Percentiles rank a stretch among this genome's conserved stretches.
These are phyloP conservation scores for Hyalella azteca DNA, from an alignment of 2,888 invertebrate species.

Conservation along the genomic window DNA sequence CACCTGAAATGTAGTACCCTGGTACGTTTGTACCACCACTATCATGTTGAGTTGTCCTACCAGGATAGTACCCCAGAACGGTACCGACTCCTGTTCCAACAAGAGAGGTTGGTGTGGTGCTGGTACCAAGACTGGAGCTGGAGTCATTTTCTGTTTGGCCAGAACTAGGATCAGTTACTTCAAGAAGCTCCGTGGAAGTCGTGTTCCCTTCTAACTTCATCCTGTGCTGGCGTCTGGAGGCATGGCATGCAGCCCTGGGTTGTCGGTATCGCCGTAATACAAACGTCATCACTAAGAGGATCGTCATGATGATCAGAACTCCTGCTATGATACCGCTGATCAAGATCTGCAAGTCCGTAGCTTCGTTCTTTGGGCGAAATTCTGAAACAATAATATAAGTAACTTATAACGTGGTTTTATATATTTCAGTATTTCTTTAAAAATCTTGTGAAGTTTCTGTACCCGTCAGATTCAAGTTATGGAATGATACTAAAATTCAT, in stretches of 20 bases:
- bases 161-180: background rate
- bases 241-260: background rate
- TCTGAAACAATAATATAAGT: background rate
- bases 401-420: too few relatives aligned
- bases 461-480: too few relatives aligned
- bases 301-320: background rate
- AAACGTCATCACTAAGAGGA: background rate
- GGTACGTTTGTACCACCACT: background rate
- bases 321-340: conserved; percentile 20
- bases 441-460: too few relatives aligned
- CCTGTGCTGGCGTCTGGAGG: background rate
- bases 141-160: background rate
- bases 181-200: background rate
- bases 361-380: background rate
- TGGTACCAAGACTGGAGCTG: background rate
- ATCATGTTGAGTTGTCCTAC: too few relatives aligned
- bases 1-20: too few relatives aligned
- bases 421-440: too few relatives aligned
- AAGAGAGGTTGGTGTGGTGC: conserved; percentile 2
- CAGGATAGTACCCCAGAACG: too few relatives aligned
- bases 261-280: background rate
- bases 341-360: conserved; percentile 1
- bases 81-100: background rate
- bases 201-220: background rate
- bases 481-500: too few relatives aligned